Evolutionary conservation across 2,797 vertebrate species (phyloP).

Genomic region (Girardinus metallicus): DNA sequence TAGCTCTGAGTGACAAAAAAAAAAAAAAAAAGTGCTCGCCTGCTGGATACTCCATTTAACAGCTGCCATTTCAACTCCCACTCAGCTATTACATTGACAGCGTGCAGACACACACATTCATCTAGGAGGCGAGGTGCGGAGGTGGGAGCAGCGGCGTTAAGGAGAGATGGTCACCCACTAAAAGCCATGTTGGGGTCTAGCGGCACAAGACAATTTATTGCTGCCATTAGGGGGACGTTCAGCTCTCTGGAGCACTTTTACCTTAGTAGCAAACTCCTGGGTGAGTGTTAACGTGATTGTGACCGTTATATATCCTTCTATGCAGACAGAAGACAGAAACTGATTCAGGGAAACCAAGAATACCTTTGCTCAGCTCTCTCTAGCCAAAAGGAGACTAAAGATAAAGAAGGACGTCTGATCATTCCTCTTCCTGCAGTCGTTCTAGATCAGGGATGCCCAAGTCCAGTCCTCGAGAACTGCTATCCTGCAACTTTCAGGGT

Average conservation of each 20-base stretch:
- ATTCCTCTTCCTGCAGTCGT: neutral
- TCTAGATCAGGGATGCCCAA: neutral
- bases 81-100: conserved; percentile 48
- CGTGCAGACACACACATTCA: conserved; percentile 19
- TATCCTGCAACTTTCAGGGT: neutral
- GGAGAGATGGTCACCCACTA: conserved; percentile 16
- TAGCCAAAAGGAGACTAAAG: neutral
- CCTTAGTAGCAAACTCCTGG: conserved; percentile 1
- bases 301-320: neutral
- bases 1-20: conserved; percentile 40
- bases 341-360: neutral
- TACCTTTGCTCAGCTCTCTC: neutral
- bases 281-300: neutral
- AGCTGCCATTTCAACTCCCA: conserved; percentile 66
- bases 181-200: conserved; percentile 17
- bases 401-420: neutral
- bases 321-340: neutral
- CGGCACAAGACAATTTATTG: conserved; percentile 28
- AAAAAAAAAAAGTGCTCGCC: conserved; percentile 36
- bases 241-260: conserved; percentile 26
- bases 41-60: conserved; percentile 63
- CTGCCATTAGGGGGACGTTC: conserved; percentile 15
- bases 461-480: neutral
- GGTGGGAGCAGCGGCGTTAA: conserved; percentile 31
- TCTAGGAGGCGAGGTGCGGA: neutral